These are phyloP conservation scores for Crioceris asparagi DNA, from an alignment of 2,888 invertebrate genomes.

Conservation along the genomic window DNA sequence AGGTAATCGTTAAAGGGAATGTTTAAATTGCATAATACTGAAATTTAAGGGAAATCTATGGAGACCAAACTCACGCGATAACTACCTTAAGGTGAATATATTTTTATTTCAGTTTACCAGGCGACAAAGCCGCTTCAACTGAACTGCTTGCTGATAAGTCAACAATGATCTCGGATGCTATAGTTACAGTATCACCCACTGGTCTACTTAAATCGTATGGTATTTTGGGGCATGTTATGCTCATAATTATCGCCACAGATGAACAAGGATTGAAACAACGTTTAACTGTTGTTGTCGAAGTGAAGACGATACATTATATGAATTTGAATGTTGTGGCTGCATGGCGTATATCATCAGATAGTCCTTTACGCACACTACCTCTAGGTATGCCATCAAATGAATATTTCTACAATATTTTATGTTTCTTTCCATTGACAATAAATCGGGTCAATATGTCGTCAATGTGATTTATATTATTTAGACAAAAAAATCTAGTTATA, in stretches of 20 bases:
- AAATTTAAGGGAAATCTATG: neutral
- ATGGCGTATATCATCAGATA: slow-evolving; percentile 29
- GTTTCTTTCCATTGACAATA: no score
- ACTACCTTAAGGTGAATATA: no score
- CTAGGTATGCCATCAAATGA: slow-evolving; percentile 31
- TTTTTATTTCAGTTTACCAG: slow-evolving; percentile 21
- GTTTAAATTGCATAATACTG: neutral
- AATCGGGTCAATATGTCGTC: no score
- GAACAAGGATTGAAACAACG: slow-evolving; percentile 44
- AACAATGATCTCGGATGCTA: slow-evolving; percentile 19
- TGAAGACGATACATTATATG: slow-evolving; percentile 40
- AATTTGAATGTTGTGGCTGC: slow-evolving; percentile 31
- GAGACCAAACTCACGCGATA: neutral
- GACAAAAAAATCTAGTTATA: no score
- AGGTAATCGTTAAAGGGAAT: no score
- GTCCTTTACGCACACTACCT: slow-evolving; percentile 35
- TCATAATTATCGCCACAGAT: slow-evolving; percentile 41
- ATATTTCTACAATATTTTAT: neutral
- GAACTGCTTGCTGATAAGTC: slow-evolving; percentile 23
- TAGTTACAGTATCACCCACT: slow-evolving; percentile 29
- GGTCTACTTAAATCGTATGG: slow-evolving; percentile 34
- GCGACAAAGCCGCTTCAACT: slow-evolving; percentile 20
- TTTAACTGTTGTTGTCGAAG: slow-evolving; percentile 42
- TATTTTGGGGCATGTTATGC: slow-evolving; percentile 34
- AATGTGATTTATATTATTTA: no score